A percentile compares a stretch with the other conserved stretches of the same genome.
These are phyloP conservation scores for Geotrupes spiniger DNA, from an alignment of 2,888 invertebrate species.

Conservation along the genomic window DNA sequence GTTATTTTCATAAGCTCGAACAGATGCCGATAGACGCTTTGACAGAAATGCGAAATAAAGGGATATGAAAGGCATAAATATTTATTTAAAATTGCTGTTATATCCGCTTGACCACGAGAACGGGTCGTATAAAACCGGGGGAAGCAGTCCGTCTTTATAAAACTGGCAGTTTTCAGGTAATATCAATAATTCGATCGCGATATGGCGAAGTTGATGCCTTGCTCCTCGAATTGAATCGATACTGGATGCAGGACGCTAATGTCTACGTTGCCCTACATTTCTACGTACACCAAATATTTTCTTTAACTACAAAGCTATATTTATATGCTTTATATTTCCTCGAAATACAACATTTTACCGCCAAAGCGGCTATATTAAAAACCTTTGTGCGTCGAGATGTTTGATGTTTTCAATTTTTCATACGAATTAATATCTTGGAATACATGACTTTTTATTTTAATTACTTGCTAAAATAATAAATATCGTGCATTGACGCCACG, in stretches of 20 bases:
- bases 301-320: not conserved
- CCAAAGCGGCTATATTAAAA: too few species aligned
- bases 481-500: too few species aligned
- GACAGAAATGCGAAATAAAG: constrained; percentile 8
- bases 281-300: constrained; percentile 10
- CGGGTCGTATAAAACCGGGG: constrained; percentile 5
- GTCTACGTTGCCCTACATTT: constrained; percentile 18
- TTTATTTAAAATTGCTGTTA: constrained; percentile 27
- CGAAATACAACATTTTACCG: too few species aligned
- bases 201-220: constrained; percentile 16
- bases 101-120: constrained; percentile 25
- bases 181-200: constrained; percentile 35
- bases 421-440: too few species aligned
- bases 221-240: constrained; percentile 7
- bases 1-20: too few species aligned
- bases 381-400: too few species aligned
- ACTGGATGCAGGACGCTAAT: constrained; percentile 8
- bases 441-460: too few species aligned
- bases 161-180: constrained; percentile 34
- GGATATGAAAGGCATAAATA: constrained; percentile 25
- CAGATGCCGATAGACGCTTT: too few species aligned
- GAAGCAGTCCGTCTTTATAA: constrained; percentile 29
- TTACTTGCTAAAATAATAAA: too few species aligned
- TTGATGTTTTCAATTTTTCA: too few species aligned
- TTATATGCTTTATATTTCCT: too few species aligned